Evolutionary conservation across 2,888 invertebrate genomes (phyloP), one percentile per base, ranked within the genome.

Genomic region (Apamea sordens): DNA sequence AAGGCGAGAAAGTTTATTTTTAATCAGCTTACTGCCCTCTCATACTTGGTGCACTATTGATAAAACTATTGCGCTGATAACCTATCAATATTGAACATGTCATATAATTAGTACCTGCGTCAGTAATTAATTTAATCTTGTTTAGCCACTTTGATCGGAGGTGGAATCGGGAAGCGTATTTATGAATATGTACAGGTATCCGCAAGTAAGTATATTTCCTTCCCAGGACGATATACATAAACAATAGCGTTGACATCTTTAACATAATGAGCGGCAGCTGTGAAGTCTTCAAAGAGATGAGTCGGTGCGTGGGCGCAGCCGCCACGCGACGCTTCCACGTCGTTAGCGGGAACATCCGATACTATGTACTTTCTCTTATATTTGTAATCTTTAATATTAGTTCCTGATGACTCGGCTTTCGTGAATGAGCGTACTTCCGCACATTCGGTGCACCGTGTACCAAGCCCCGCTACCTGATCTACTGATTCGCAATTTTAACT

Each of bases 281-380:
- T 56, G 64, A 64, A n/a, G 28, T 71, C 56, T 67, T 47, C 67
- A 77, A 74, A 74, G 73, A 82, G 56, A 53, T 63, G 75, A 74
- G 68, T 28, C 59, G 81, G 41, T 73, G 73, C 72, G 71, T 44
- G 28, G 10, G 77, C 64, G 84, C 77, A n/a, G 72, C 2, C 21
- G 41, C 69, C 73, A 65, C 64, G 77, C 32, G 65, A 61, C 47
- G 8, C 50, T n/a, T 32, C 10, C 64, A 61, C 47, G 61, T 73
- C 74, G 73, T 85, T 69, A 78, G 77, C 53, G n/a, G n/a, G 36
- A 53, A 56, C 71, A 76, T 79, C 50, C 76, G 65, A 84, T 77
- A 67, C 18, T 75, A 11, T 65, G 11, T 28, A 82, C 89, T 89
- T 85, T 89, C 89, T 80, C 86, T 82, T 82, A 75, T 77, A 56